Evolutionary conservation across 2,888 invertebrate species (phyloP).

Genomic region (Celastrina argiolus): DNA sequence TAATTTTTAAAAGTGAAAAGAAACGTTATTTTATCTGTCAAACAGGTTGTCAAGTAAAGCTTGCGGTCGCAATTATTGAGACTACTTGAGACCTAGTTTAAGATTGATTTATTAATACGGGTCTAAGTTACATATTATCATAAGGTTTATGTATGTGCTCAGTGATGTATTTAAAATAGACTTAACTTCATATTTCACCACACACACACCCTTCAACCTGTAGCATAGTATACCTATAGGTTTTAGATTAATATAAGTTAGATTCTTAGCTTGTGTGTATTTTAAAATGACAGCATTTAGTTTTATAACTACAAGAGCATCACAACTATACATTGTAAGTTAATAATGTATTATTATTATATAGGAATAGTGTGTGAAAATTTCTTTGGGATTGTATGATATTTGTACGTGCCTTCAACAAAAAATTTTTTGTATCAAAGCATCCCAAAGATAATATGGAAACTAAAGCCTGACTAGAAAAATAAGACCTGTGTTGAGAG

Average conservation of each 20-base stretch:
- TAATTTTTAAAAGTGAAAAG: too few relatives aligned
- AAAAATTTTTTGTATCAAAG: not conserved
- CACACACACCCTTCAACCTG: not conserved
- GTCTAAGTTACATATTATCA: too few relatives aligned
- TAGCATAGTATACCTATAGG: not conserved
- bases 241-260: not conserved
- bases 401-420: not conserved
- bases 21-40: too few relatives aligned
- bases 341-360: slow-evolving; percentile 8
- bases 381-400: slow-evolving; percentile 10
- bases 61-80: too few relatives aligned
- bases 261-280: not conserved
- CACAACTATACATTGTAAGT: slow-evolving; percentile 19
- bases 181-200: not conserved
- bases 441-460: slow-evolving; percentile 5
- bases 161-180: not conserved
- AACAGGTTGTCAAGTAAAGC: too few relatives aligned
- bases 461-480: too few relatives aligned
- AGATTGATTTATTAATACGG: too few relatives aligned
- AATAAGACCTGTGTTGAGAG: too few relatives aligned
- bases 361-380: slow-evolving; percentile 1
- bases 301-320: not conserved
- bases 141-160: too few relatives aligned
- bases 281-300: slow-evolving; percentile 15
- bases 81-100: too few relatives aligned